Conservation (phyloP, 2,797 vertebrate species). For the Enteromius afrohamiltoni region DNA sequence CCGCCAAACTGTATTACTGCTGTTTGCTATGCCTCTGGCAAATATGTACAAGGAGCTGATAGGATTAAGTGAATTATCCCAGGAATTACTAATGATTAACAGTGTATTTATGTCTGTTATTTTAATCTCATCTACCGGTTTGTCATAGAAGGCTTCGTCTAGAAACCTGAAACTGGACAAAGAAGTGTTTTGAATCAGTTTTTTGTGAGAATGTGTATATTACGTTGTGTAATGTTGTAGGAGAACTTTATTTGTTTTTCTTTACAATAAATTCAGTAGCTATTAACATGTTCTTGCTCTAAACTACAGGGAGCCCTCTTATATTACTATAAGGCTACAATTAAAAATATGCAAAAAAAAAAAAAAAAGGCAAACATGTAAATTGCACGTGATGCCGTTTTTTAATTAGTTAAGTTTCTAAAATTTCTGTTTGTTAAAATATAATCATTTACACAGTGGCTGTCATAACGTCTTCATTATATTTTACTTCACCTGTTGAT, state of each 20-base stretch:
- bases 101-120: background rate
- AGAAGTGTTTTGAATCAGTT: background rate
- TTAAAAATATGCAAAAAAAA: too few species aligned
- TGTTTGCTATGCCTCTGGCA: background rate
- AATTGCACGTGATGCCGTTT: too few species aligned
- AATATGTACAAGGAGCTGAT: constrained; percentile 6
- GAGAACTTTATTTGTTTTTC: too few species aligned
- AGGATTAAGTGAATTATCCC: constrained; percentile 3
- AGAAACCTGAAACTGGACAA: background rate
- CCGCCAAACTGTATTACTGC: background rate
- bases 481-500: too few species aligned
- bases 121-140: background rate
- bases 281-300: background rate
- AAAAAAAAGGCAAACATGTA: too few species aligned
- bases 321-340: background rate
- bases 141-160: background rate
- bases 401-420: too few species aligned
- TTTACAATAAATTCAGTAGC: too few species aligned
- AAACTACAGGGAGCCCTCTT: background rate
- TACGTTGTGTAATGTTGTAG: background rate
- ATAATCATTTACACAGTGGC: too few species aligned
- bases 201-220: background rate
- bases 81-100: constrained; percentile 11
- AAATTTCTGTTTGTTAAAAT: too few species aligned
- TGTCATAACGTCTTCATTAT: too few species aligned